Base-by-base conservation (phyloP, 1,140 invertebrate genomes). In the Acromyrmex echinatior region DNA sequence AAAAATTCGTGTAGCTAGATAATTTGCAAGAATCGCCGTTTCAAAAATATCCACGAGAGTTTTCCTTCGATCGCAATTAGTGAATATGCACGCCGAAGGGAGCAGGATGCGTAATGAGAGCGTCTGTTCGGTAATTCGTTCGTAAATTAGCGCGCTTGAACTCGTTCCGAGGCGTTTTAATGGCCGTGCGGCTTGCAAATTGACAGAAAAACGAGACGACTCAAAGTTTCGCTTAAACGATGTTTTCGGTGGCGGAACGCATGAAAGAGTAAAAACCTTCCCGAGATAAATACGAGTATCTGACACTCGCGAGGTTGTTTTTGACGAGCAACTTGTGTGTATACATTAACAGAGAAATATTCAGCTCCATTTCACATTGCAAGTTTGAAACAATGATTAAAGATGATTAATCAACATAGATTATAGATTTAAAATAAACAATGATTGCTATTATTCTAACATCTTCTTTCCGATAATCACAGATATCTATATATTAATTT, bases 101-200 rank as follows among this genome's bases (percentile, higher is more conserved):
- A 58, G 16, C 66, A 51, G 53, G 79, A 71, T 81, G 78, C 65
- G 51, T 81, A 81, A 81, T 56, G 79, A 71, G 79, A 58, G 66
- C 79, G 10, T 3, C 62, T 18, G 60, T 28, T 49, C 21, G 35
- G 66, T 73, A 81, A 81, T 81, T 81, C 79, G 66, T 1, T 31
- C 79, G 51, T 81, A 81, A 81, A 81, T 81, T 81, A 81, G 65
- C 66, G 79, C 16, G 51, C 79, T 81, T 68, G 21, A 73, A 81
- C 16, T 81, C 79, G 31, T 70, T 70, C n/a, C 12, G 18, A 53
- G 14, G 65, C 51, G 49, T 81, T 81, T 81, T 81, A 71, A 81
- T 21, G 31, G 78, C 31, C 21, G 16, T 28, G 66, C 65, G 65
- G 66, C 49, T 58, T 18, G 65, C 79, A 81, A 71, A 81, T 81